phyloP scores from a whole-genome alignment of 2,888 invertebrate genomes.

The Cephus runcator region DNA sequence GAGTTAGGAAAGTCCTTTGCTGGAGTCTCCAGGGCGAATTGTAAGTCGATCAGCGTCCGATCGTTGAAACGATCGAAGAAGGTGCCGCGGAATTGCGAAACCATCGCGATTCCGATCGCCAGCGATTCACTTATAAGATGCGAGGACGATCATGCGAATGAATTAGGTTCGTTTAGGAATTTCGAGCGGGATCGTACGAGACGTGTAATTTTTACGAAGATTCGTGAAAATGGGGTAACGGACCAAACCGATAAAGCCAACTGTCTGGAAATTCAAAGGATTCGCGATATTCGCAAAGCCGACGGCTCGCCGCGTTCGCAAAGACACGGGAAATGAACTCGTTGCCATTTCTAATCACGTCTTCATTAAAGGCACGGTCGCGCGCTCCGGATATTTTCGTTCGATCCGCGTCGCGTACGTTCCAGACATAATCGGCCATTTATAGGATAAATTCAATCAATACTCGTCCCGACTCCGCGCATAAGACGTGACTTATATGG shows the following conservation, averaged over 20 bases:
- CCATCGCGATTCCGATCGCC: background rate
- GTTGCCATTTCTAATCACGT: conserved; percentile 46
- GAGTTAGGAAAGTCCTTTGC: background rate
- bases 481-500: conserved; percentile 54
- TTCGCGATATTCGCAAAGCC: background rate
- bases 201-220: background rate
- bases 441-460: conserved; percentile 61
- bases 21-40: background rate
- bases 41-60: background rate
- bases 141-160: background rate
- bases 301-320: background rate
- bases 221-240: background rate
- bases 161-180: too few relatives aligned
- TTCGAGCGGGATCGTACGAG: too few relatives aligned
- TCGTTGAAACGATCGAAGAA: background rate
- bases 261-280: background rate
- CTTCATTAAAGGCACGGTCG: conserved; percentile 30
- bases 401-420: conserved; percentile 9
- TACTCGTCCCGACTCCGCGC: conserved; percentile 43
- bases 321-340: conserved; percentile 29
- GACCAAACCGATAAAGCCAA: too few relatives aligned
- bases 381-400: conserved; percentile 27
- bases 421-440: conserved; percentile 48
- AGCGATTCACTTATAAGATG: background rate
- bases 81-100: background rate